Evolutionary conservation across 1,140 invertebrate genomes (phyloP), one percentile per base, ranked within the genome.

Genomic region (Chrysopa pallens): DNA sequence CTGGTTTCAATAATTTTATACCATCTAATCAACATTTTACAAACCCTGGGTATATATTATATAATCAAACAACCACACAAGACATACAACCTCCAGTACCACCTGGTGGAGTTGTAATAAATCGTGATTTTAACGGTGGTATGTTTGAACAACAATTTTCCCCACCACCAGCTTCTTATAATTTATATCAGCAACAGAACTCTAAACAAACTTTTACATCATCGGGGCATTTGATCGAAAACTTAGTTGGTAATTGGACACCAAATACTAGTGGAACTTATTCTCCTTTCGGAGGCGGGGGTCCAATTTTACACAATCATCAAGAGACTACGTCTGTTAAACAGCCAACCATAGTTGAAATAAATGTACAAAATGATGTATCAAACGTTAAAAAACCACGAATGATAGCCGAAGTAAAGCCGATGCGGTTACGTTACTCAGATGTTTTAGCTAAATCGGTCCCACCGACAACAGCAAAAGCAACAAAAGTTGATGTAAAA

Each of bases 401-500:
- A 23, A 83, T 81, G 53, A 73, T 86, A 1, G 83, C 81, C 17
- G 82, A 85, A 65, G 83, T 87, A 0, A 84, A 83, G 53, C 82
- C 82, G 5, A 84, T 86, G 81, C 64, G 82, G 42, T 81, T 81
- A 14, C 77, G 78, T 15, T 87, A 86, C 57, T 87, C 84, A 2
- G 82, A 84, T 62, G 80, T 87, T 8, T 51, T 86, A 9, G 75
- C 78, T 11, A 85, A 86, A 59, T 56, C 60, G 23, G 58, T 54
- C 17, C 58, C 55, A 43, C 59, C 62, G 59, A 58, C 51, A n/a
- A 60, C 64, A 49, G 47, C 50, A 11, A 68, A 62, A 51, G 43
- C 51, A 6, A 61, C 61, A 9, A 63, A 61, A 57, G 63, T 62
- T 45, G 65, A 69, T 40, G 52, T 49, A 11, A 71, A 69, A 55